These are phyloP conservation scores for Trematomus bernacchii DNA, from an alignment of 2,797 vertebrate species.

Conservation along the genomic window DNA sequence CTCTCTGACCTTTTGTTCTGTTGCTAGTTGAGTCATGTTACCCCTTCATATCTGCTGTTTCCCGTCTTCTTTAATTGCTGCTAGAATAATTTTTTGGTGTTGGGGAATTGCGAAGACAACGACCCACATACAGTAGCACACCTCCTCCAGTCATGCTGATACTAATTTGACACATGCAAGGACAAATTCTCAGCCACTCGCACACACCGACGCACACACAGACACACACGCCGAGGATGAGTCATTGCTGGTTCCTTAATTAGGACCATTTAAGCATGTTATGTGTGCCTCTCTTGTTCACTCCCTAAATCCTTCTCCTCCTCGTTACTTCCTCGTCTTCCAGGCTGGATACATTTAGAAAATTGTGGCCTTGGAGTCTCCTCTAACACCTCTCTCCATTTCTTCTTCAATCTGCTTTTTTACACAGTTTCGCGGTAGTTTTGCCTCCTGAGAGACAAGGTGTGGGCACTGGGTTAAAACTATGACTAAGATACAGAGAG, in stretches of 20 bases:
- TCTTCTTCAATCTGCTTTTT: constrained; percentile 22
- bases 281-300: constrained; percentile 59
- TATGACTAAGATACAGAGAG: constrained; percentile 25
- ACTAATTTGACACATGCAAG: constrained; percentile 62
- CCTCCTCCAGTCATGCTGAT: constrained; percentile 55
- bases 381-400: constrained; percentile 18
- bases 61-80: constrained; percentile 19
- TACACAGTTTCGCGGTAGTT: constrained; percentile 35
- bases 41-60: constrained; percentile 20
- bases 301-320: constrained; percentile 45
- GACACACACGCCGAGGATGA: constrained; percentile 43
- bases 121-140: constrained; percentile 58
- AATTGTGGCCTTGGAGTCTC: constrained; percentile 21
- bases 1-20: constrained; percentile 43
- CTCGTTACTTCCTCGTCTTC: constrained; percentile 41
- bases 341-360: constrained; percentile 60
- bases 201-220: constrained; percentile 16
- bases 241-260: constrained; percentile 69
- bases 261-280: constrained; percentile 72
- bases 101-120: constrained; percentile 32
- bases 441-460: constrained; percentile 22
- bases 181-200: constrained; percentile 50
- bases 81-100: not conserved
- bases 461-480: constrained; percentile 47
- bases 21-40: constrained; percentile 37